Evolutionary conservation across 2,888 invertebrate species (phyloP).

Genomic region (Tridacna gigas): DNA sequence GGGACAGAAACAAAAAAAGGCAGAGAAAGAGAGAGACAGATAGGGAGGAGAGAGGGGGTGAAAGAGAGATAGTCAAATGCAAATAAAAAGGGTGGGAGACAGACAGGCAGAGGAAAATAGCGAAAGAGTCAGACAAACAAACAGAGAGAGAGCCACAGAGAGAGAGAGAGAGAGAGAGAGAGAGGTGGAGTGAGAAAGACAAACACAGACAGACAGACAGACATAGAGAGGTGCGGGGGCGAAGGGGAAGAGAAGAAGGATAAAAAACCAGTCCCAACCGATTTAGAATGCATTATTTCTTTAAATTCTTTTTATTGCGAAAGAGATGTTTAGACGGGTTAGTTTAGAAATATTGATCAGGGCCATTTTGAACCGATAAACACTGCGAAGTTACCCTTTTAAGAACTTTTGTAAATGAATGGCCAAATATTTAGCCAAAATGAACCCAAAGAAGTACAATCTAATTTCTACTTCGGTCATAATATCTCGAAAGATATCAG

Average conservation of each 20-base stretch:
- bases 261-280: background rate
- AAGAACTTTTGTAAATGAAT: too few relatives aligned
- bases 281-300: background rate
- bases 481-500: too few relatives aligned
- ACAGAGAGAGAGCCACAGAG: background rate
- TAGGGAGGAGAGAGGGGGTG: background rate
- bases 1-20: background rate
- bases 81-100: background rate
- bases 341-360: too few relatives aligned
- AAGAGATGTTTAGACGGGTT: too few relatives aligned
- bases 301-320: too few relatives aligned
- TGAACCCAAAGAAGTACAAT: too few relatives aligned
- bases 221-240: background rate
- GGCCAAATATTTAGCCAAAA: too few relatives aligned
- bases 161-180: slow-evolving; percentile 13
- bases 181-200: background rate
- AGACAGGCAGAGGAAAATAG: background rate
- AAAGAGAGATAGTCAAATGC: background rate
- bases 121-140: background rate
- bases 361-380: too few relatives aligned
- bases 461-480: too few relatives aligned
- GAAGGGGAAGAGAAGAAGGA: background rate
- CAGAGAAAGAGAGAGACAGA: background rate
- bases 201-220: background rate
- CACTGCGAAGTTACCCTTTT: too few relatives aligned